phyloP scores from a whole-genome alignment of 2,888 invertebrate species.

The Andricus curvator region DNA sequence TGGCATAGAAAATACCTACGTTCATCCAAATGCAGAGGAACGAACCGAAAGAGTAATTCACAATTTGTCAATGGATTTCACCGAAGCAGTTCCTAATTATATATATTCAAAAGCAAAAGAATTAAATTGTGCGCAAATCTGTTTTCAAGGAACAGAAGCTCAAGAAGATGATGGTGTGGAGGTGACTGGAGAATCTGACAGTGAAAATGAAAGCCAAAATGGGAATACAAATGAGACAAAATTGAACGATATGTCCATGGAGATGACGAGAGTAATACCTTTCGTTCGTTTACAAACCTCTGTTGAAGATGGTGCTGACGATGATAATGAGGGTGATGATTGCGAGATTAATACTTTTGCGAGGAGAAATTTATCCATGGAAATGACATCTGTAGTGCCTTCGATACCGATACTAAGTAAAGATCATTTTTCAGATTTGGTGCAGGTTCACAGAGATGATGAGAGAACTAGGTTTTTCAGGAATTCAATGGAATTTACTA shows the following conservation, averaged over 20 bases:
- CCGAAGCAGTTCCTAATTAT: conserved; percentile 42
- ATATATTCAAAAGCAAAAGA: background rate
- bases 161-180: conserved; percentile 51
- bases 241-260: conserved; percentile 38
- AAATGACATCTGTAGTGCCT: conserved; percentile 46
- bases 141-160: conserved; percentile 19
- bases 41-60: conserved; percentile 12
- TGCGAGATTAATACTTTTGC: background rate
- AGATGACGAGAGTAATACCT: conserved; percentile 42
- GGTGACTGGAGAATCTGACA: conserved; percentile 32
- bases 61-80: conserved; percentile 35
- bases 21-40: conserved; percentile 35
- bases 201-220: background rate
- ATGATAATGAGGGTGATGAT: background rate
- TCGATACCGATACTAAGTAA: background rate
- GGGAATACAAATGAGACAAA: background rate
- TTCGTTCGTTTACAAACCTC: background rate
- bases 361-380: conserved; percentile 44
- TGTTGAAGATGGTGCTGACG: background rate
- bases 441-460: background rate
- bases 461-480: background rate
- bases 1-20: conserved; percentile 54
- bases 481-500: background rate
- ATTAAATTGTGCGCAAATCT: background rate
- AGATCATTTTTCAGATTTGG: no score